Evolutionary conservation across 1,140 invertebrate species (phyloP).

Genomic region (Argopecten irradians): DNA sequence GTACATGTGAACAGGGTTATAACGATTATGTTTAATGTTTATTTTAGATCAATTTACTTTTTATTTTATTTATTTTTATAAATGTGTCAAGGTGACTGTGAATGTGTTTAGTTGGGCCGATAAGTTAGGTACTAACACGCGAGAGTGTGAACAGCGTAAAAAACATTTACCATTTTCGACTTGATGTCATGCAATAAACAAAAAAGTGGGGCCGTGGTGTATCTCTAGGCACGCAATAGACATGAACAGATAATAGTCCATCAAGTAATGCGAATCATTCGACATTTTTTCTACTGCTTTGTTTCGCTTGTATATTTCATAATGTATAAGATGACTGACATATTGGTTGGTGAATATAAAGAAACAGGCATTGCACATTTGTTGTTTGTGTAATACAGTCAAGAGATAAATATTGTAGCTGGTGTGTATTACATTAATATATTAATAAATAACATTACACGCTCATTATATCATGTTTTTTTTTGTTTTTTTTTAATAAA

Average conservation of each 20-base stretch:
- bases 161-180: not conserved
- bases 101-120: not conserved
- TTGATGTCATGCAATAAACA: not conserved
- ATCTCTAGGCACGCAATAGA: not conserved
- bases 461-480: no score
- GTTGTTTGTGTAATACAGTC: not conserved
- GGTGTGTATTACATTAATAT: not conserved
- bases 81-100: not conserved
- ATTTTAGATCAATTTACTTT: no score
- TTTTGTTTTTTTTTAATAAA: no score
- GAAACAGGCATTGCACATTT: not conserved
- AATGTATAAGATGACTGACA: not conserved
- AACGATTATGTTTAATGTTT: no score
- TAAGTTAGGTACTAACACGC: not conserved
- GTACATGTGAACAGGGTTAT: no score
- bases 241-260: not conserved
- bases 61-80: no score
- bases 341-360: not conserved
- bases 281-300: no score
- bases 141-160: not conserved
- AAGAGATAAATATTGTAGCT: not conserved
- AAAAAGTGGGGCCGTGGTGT: not conserved
- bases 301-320: not conserved
- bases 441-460: no score
- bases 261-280: no score